Evolutionary conservation across 53 echinoderm and acorn worm species (phyloP), one percentile per base, ranked within the genome.

Genomic region (Hippasteria phrygiana): DNA sequence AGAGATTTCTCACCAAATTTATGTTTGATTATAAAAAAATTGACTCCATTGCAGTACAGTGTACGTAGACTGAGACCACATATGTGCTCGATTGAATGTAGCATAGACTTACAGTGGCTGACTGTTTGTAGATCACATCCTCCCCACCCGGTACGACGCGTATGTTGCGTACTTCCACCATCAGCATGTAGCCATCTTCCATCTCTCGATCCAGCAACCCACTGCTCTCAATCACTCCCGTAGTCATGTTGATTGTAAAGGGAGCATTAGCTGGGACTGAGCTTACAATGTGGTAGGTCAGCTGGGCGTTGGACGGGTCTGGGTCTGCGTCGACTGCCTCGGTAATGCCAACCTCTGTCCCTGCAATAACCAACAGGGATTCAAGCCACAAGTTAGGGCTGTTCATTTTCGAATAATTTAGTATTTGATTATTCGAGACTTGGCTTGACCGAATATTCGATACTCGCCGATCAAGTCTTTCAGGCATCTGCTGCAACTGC

Each of bases 281-380:
- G 18, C 85, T 79, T 12, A 92, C 22, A 89, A 99, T 96, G 88
- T 73, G 80, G 82, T 94, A 99, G 55, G 87, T 91, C 39, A 96
- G 90, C 65, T 89, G 90, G 17, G 76, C 55, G 88, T 93, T 93
- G 22, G 62, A 48, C 2, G 92, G 90, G 74, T 90, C 88, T 2
- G 90, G 82, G 74, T 99, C 99, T 0, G 74, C 87, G 73, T 99
- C 99, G 0, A 83, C 42, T 12, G 96, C 93, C 5, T 29, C 72
- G 0, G 96, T 86, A 18, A 20, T 8, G 4, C 96, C 99, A 18
- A 99, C 90, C 79, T 51, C 66, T 16, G 93, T 88, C 51, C 93
- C 96, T 96, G 90, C 13, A 42, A 75, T 20, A 27, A 42, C 17
- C n/a, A n/a, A n/a, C n/a, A n/a, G n/a, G n/a, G n/a, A n/a, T n/a